phyloP scores from a whole-genome alignment of 2,113 vertebrate genomes.

The Daphoenositta chrysoptera region DNA sequence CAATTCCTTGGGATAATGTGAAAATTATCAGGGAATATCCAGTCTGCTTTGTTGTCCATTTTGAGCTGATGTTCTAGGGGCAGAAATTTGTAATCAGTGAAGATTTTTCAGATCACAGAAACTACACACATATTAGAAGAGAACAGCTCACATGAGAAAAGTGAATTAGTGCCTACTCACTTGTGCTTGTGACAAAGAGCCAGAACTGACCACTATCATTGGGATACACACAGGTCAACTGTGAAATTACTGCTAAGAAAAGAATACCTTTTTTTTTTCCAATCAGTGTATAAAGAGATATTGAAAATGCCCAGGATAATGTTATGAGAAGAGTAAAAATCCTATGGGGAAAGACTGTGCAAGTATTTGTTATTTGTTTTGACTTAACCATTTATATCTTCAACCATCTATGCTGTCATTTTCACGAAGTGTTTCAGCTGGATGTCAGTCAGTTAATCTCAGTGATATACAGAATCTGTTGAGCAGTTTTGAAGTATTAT shows the following conservation, averaged over 20 bases:
- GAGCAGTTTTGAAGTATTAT: background rate
- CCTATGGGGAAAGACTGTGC: background rate
- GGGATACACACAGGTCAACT: background rate
- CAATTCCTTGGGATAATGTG: background rate
- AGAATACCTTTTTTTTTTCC: background rate
- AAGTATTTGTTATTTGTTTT: background rate
- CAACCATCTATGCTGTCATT: background rate
- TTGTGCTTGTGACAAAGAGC: background rate
- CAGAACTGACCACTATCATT: background rate
- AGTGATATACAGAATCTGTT: background rate
- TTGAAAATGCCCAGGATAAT: background rate
- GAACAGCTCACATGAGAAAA: background rate
- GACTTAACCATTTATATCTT: background rate
- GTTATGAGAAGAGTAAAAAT: background rate
- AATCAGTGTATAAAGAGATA: background rate
- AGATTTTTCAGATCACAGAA: background rate
- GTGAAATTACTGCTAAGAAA: background rate
- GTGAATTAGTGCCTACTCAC: background rate
- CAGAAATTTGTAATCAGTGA: background rate
- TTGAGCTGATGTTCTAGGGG: background rate
- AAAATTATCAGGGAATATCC: background rate
- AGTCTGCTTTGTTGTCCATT: background rate
- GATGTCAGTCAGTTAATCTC: background rate
- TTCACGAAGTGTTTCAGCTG: background rate
- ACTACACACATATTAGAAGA: background rate